Base-by-base conservation (phyloP, 1,140 invertebrate species). In the Eriosoma lanigerum region DNA sequence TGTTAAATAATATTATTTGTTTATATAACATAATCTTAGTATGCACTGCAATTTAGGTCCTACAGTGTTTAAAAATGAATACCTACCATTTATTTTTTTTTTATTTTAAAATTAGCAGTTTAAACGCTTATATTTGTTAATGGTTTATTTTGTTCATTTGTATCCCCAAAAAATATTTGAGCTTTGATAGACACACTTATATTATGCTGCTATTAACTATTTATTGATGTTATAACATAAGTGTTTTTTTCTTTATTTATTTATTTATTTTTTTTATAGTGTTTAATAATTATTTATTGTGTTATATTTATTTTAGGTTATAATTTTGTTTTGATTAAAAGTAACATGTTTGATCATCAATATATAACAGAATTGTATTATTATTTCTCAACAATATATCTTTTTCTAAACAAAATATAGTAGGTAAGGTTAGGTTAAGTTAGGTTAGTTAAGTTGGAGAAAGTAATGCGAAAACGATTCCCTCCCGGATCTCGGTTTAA, bases 231-330 rank as follows among this genome's bases (percentile, higher is more conserved):
- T 58, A 58, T 58, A 75, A 75, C 72, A 56, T 75, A 75, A 75
- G 52, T 38, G 29, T 75, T 56, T 75, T 56, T 32, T 75, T 75
- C n/a, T n/a, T 38, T 4, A 38, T 38, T 38, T 38, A 38, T 38
- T 38, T 38, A 4, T 38, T 38, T 38, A 8, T 38, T 38, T 38
- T 38, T 38, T 3, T 38, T 38, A 58, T 75, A 75, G 52, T 62
- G 32, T 78, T 78, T 54, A 60, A 78, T 78, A 26, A 46, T 58
- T 38, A 38, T 38, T 76, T 26, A 60, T 60, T 60, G 29, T 62
- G 75, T 38, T 48, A 56, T 78, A 46, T 60, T 48, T 62, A 78
- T 78, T 78, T 78, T 78, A 78, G 56, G 75, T 78, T 60, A 24
- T 46, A 56, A 62, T 78, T 29, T 72, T 72, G 48, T 72, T 72